These are phyloP conservation scores for Venustaconcha ellipsiformis DNA, from an alignment of 1,140 invertebrate genomes.

Conservation along the genomic window DNA sequence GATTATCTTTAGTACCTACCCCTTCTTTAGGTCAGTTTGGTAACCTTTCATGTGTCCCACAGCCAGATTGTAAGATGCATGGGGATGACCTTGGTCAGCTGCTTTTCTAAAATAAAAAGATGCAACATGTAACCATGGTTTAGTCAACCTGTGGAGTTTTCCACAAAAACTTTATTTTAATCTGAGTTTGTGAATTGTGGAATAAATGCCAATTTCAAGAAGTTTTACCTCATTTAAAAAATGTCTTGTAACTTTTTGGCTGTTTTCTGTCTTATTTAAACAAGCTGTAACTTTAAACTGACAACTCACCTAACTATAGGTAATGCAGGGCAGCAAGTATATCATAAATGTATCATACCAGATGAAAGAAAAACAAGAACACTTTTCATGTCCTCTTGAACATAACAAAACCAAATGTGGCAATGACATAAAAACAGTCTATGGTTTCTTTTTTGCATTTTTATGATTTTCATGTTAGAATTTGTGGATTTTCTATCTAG, in stretches of 20 bases:
- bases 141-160: too few relatives aligned
- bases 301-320: background rate
- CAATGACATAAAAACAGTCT: too few relatives aligned
- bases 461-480: too few relatives aligned
- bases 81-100: slow-evolving; percentile 73
- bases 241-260: background rate
- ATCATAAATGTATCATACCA: too few relatives aligned
- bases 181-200: too few relatives aligned
- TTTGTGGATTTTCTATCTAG: too few relatives aligned
- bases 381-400: too few relatives aligned
- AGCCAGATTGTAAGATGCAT: slow-evolving; percentile 74
- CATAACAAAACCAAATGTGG: too few relatives aligned
- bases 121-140: background rate
- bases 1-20: slow-evolving; percentile 53
- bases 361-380: too few relatives aligned
- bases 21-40: slow-evolving; percentile 63
- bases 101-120: slow-evolving; percentile 67
- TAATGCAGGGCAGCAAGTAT: background rate
- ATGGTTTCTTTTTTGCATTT: too few relatives aligned
- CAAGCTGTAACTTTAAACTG: background rate
- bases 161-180: too few relatives aligned
- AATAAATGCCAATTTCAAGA: background rate
- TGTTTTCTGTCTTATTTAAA: background rate
- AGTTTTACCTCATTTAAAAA: background rate
- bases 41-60: slow-evolving; percentile 73